Base-by-base conservation (phyloP, 2,797 vertebrate genomes). In the Fringilla coelebs region DNA sequence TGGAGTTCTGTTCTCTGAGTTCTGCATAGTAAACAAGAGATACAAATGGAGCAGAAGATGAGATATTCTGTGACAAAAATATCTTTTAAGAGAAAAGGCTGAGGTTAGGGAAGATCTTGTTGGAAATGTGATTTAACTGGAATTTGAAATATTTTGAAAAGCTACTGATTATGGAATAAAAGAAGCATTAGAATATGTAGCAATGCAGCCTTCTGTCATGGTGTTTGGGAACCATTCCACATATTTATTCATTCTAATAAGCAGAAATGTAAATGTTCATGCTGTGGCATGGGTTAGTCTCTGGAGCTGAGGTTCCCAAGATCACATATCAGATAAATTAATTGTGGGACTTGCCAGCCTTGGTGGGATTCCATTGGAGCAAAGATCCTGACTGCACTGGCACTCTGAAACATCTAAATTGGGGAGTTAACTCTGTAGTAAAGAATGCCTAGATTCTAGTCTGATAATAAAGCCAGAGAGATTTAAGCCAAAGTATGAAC, bases 381-480 rank as follows among this genome's bases (percentile, higher is more conserved):
- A 88, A 58, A 89, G 55, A 85, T 67, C 41, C 60, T 88, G 60
- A 34, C 51, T 89, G 48, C 48, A 55, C 29, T 90, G 70, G 73
- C 62, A 46, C 71, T 96, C 36, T 28, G 55, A 86, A 88, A 63
- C 36, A 31, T 45, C 82, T 83, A 32, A 91, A 89, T 3, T 72
- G 68, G 17, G 60, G 58, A 88, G 55, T 90, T 94, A 45, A 52
- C 85, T 95, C 62, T 86, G 21, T 75, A 32, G 40, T 88, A 76
- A 93, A 86, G 79, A 93, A 91, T 87, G 67, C 71, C 63, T 80
- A 87, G 73, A 88, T 94, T 90, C 85, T 87, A 85, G 52, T 58
- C 74, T 79, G 85, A 60, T 87, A 65, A 66, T 78, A 81, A 76
- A 94, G 57, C 63, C 77, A 86, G 63, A 60, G 74, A 60, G 70